Evolutionary conservation across 2,888 invertebrate genomes (phyloP).

Genomic region (Masnerella sp.): DNA sequence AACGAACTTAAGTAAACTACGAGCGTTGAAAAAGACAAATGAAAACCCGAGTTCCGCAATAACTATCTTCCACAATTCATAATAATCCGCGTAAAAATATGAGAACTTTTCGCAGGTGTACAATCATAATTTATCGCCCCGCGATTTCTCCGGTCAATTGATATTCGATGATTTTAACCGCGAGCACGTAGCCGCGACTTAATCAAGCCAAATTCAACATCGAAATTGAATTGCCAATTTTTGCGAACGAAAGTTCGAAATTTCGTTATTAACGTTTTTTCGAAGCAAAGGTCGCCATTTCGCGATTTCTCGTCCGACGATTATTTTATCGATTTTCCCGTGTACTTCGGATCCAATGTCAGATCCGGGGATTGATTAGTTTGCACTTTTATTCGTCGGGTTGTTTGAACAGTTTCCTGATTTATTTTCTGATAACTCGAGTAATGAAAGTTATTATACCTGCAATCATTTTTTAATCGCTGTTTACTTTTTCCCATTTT

Average conservation of each 20-base stretch:
- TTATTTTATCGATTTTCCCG: too few relatives aligned
- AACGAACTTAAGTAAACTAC: not conserved
- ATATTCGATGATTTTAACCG: constrained; percentile 13
- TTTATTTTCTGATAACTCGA: too few relatives aligned
- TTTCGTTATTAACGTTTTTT: constrained; percentile 8
- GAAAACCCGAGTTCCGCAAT: constrained; percentile 4
- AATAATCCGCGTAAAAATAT: constrained; percentile 15
- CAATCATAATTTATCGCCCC: constrained; percentile 24
- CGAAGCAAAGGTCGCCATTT: constrained; percentile 15
- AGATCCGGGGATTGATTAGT: too few relatives aligned
- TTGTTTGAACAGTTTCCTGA: too few relatives aligned
- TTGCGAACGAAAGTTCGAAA: constrained; percentile 16
- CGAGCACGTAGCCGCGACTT: constrained; percentile 26
- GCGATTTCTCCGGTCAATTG: constrained; percentile 45
- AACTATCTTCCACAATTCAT: constrained; percentile 39
- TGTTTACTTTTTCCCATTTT: too few relatives aligned
- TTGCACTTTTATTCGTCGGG: too few relatives aligned
- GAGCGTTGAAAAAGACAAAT: constrained; percentile 10
- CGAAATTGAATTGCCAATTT: constrained; percentile 15
- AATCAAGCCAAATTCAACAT: constrained; percentile 29
- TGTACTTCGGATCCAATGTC: not conserved
- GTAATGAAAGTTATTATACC: too few relatives aligned
- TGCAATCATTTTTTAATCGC: too few relatives aligned
- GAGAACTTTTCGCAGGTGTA: constrained; percentile 8
- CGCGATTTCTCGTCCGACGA: too few relatives aligned